A percentile compares a stretch with the other conserved stretches of the same genome.
phyloP scores from a whole-genome alignment of 1,140 invertebrate species.

The Pseudomyrmex gracilis region DNA sequence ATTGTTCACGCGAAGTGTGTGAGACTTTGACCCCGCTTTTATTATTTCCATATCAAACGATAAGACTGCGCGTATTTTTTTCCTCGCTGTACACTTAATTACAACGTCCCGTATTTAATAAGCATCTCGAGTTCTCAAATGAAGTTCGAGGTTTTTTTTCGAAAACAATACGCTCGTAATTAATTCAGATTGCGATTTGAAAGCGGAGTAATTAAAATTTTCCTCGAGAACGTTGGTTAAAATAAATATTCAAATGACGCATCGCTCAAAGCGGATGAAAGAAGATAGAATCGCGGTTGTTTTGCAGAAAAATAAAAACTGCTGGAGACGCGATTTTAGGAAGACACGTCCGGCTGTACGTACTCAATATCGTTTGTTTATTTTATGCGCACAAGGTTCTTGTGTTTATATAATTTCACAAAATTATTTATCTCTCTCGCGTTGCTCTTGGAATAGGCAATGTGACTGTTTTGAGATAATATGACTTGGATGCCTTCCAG shows the following conservation, averaged over 20 bases:
- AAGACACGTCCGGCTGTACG: background rate
- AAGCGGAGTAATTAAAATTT: constrained; percentile 1
- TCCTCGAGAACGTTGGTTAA: background rate
- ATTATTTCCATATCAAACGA: no score
- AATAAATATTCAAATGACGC: constrained; percentile 10
- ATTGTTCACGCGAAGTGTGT: no score
- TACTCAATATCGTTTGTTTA: background rate
- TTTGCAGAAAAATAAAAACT: constrained; percentile 2
- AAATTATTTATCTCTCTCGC: background rate
- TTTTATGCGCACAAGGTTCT: background rate
- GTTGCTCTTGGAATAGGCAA: constrained; percentile 6
- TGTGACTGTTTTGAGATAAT: constrained; percentile 42
- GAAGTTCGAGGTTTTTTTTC: background rate
- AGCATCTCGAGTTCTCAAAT: background rate
- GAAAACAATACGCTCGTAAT: constrained; percentile 14
- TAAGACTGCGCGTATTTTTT: no score
- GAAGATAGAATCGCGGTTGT: background rate
- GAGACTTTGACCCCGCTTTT: no score
- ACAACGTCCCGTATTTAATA: background rate
- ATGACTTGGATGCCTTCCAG: constrained; percentile 32
- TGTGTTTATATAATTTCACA: constrained; percentile 17
- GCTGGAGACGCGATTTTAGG: no score
- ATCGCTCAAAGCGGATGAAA: background rate
- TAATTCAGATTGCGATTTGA: constrained; percentile 14
- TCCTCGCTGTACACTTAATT: no score